Base-by-base conservation (phyloP, 2,113 vertebrate genomes). In the Aspiorhynchus laticeps region DNA sequence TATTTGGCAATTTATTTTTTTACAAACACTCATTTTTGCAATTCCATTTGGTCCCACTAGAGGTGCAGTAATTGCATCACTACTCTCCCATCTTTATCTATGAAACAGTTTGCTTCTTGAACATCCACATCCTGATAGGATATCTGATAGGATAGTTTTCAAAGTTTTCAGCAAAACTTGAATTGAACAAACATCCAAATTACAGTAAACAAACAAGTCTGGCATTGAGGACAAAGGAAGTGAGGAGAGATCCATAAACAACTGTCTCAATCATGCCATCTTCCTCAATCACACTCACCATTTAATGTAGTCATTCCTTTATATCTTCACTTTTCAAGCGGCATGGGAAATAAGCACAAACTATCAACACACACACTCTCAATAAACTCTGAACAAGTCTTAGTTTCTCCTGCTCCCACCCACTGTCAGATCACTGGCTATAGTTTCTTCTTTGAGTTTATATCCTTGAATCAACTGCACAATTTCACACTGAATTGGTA, bases 401-500 rank as follows among this genome's bases (percentile, higher is more conserved):
- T 61, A 38, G 78, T 48, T 88, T 61, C 86, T 53, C 85, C 53
- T 36, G 77, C 82, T 85, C 74, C 78, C 85, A 76, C 84, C 77
- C 80, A 63, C 14, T 56, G 83, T 67, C 17, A 81, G 82, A 85
- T 84, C 36, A 80, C 36, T 73, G 53, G 51, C 59, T 59, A 43
- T 43, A 51, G 14, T 76, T 76, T 48, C 65, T 84, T 85, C 53
- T 33, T 33, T 51, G 71, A 85, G 81, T 61, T 61, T 46, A 38
- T 75, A 90, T 90, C 84, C 89, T 85, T 85, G 84, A 88, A 85
- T 83, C 84, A 90, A 67, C 67, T 48, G 74, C 41, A 77, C 38
- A 84, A 88, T 88, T 88, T 86, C 56, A 41, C 63, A 78, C 77
- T 87, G 73, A 91, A 92, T 84, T 91, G 74, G 88, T 92, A 90